Conservation (phyloP, 1,140 invertebrate genomes). For the Drosophila subobscura region DNA sequence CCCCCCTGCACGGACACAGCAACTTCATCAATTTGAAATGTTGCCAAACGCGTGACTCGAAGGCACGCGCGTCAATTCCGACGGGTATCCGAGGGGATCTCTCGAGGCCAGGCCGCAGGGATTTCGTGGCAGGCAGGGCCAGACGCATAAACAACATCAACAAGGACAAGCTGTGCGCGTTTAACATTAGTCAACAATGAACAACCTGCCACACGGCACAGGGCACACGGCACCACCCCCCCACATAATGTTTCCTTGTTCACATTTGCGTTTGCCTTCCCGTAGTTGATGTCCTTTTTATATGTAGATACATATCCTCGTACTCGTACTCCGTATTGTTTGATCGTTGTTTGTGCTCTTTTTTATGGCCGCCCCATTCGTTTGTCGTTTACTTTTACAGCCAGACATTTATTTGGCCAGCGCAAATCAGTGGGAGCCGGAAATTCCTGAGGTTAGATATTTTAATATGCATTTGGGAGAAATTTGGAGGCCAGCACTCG, state of each 20-base stretch:
- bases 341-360: conserved; percentile 28
- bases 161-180: conserved; percentile 73
- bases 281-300: conserved; percentile 44
- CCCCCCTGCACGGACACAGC: conserved; percentile 37
- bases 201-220: conserved; percentile 58
- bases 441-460: conserved; percentile 45
- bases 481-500: conserved; percentile 40
- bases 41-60: conserved; percentile 55
- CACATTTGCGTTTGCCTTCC: no score
- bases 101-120: conserved; percentile 61
- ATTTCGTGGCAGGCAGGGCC: conserved; percentile 50
- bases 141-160: conserved; percentile 80
- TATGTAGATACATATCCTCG: neutral
- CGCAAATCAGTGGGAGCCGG: conserved; percentile 55
- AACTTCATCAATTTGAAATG: conserved; percentile 83
- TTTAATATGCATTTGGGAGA: conserved; percentile 83
- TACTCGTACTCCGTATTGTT: conserved; percentile 32
- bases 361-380: conserved; percentile 75
- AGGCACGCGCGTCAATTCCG: conserved; percentile 73
- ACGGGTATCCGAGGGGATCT: conserved; percentile 28
- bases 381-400: conserved; percentile 80
- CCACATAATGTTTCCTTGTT: conserved; percentile 16
- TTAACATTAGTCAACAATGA: conserved; percentile 76
- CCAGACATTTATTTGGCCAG: conserved; percentile 73
- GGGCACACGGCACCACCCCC: neutral